Evolutionary conservation across 2,113 vertebrate genomes (phyloP), one percentile per base, ranked within the genome.

Genomic region (Dendropsophus ebraccatus): DNA sequence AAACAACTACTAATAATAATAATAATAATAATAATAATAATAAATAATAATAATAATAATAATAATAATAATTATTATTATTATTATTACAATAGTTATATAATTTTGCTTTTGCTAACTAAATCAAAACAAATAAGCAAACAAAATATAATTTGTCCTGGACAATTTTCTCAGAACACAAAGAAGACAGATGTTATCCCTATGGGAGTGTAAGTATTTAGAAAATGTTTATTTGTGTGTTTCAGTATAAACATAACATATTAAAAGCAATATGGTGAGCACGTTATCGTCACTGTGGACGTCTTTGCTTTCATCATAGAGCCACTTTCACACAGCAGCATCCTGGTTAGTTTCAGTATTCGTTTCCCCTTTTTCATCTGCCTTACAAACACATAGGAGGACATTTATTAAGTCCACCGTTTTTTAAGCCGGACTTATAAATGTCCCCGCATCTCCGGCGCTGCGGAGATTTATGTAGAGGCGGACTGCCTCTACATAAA

Each of bases 101-200:
- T 17, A 5, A 69, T 73, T 45, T 25, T 74, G 41, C 11, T 23
- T 10, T 72, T 16, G 35, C 30, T 37, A 70, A 70, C 67, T 14
- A 45, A 45, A 45, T 69, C 1, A 69, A 69, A 37, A 69, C 65
- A 69, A 73, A 45, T 19, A 72, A 41, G 35, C 69, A 72, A 72
- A 73, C 37, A 73, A 45, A 70, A 25, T 28, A 25, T 1, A 17
- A 47, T 75, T 75, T 75, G 23, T 75, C 23, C 45, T 75, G 23
- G 73, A n/a, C 73, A 14, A 17, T 75, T 52, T 12, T 77, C 49
- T 54, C 10, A 11, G n/a, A 32, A 54, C 16, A 50, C 47, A 73
- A 23, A 76, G 47, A 77, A 77, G 74, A 52, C 74, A 77, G 74
- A 77, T 77, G 74, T 77, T 77, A 50, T 77, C 74, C 49, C 74